phyloP scores from a whole-genome alignment of 1,140 invertebrate species.

The Arctopsyche grandis region DNA sequence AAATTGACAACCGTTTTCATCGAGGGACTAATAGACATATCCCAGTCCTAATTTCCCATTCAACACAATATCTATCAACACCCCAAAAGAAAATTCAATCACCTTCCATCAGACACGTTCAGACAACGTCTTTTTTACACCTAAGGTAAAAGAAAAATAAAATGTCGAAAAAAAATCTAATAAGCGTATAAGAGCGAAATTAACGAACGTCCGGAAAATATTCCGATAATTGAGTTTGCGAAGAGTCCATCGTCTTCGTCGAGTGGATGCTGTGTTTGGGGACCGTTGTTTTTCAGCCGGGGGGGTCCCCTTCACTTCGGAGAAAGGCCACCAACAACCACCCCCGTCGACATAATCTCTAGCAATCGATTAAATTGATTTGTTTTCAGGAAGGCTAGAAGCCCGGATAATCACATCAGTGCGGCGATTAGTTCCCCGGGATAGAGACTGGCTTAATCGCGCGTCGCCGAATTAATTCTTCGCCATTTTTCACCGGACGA shows the following conservation, averaged over 20 bases:
- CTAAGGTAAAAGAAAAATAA: neutral
- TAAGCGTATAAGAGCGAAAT: neutral
- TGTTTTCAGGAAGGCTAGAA: slow-evolving; percentile 51
- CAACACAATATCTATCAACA: no score
- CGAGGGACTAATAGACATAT: no score
- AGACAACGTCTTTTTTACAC: no score
- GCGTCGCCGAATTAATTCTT: slow-evolving; percentile 54
- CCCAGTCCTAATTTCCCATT: no score
- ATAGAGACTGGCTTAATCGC: slow-evolving; percentile 53
- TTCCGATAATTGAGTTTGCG: slow-evolving; percentile 3
- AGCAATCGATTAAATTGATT: slow-evolving; percentile 55
- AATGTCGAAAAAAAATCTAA: neutral
- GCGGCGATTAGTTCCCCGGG: slow-evolving; percentile 52
- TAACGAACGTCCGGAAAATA: slow-evolving; percentile 10
- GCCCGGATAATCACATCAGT: slow-evolving; percentile 54
- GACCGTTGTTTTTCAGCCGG: neutral
- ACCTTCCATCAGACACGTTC: no score
- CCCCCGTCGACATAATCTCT: slow-evolving; percentile 39
- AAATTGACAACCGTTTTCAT: no score
- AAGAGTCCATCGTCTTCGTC: neutral
- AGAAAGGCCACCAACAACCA: neutral
- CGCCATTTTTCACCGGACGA: slow-evolving; percentile 53
- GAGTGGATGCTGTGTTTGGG: neutral
- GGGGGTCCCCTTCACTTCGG: neutral
- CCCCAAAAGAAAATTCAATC: no score